Conservation (phyloP, 2,113 vertebrate species). For the Thalassoma bifasciatum region DNA sequence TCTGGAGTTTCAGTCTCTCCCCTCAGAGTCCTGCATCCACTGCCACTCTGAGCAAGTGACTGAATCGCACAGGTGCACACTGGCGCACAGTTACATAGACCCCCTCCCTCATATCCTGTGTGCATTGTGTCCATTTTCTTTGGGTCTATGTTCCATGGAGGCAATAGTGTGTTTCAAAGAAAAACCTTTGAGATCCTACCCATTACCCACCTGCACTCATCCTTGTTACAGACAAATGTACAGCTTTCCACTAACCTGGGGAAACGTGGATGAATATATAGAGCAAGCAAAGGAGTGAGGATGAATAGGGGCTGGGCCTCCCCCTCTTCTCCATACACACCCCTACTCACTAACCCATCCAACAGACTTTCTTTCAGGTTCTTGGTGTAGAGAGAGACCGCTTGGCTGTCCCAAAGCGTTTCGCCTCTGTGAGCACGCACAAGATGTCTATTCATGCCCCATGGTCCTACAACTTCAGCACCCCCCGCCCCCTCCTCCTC, state of each 20-base stretch:
- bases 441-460: slow-evolving; percentile 79
- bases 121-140: slow-evolving; percentile 74
- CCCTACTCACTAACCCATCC: slow-evolving; percentile 46
- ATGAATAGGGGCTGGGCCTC: slow-evolving; percentile 34
- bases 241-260: slow-evolving; percentile 47
- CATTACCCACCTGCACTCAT: slow-evolving; percentile 52
- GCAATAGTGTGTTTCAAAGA: slow-evolving; percentile 71
- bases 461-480: slow-evolving; percentile 58
- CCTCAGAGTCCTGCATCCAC: slow-evolving; percentile 30
- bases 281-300: slow-evolving; percentile 42
- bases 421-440: slow-evolving; percentile 76
- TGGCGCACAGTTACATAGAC: slow-evolving; percentile 75
- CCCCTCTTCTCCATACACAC: not conserved
- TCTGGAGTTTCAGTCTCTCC: slow-evolving; percentile 21
- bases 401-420: slow-evolving; percentile 72
- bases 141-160: slow-evolving; percentile 69
- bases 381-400: slow-evolving; percentile 66
- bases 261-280: slow-evolving; percentile 56
- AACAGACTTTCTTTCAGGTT: slow-evolving; percentile 75
- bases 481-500: slow-evolving; percentile 1
- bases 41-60: slow-evolving; percentile 55
- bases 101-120: slow-evolving; percentile 49
- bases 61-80: slow-evolving; percentile 76
- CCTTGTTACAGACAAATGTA: slow-evolving; percentile 52
- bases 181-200: slow-evolving; percentile 78